phyloP scores from a whole-genome alignment of 2,888 invertebrate species.

The Tetanocera ferruginea region DNA sequence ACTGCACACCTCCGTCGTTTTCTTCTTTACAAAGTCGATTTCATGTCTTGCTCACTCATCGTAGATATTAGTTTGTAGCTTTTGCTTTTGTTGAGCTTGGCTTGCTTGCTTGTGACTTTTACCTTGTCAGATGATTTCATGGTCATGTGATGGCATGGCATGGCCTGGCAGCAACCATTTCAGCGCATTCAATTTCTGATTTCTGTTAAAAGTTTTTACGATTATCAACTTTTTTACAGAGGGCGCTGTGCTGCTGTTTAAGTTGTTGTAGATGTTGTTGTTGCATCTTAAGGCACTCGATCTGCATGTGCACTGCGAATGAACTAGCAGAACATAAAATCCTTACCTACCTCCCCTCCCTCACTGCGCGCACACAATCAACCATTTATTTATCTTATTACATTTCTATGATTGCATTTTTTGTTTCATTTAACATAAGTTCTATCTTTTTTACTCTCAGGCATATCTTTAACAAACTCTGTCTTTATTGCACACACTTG shows the following conservation, averaged over 20 bases:
- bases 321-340: neutral
- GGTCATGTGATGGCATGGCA: constrained; percentile 14
- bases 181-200: constrained; percentile 22
- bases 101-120: neutral
- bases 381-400: neutral
- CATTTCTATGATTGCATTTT: constrained; percentile 19
- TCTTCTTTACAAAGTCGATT: neutral
- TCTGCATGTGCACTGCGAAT: no score
- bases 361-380: neutral
- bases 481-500: neutral
- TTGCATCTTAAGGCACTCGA: no score
- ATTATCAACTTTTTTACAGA: constrained; percentile 1
- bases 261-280: no score
- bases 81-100: neutral
- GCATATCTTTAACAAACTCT: neutral
- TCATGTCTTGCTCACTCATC: neutral
- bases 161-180: neutral
- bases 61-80: neutral
- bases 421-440: neutral
- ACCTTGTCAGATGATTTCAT: constrained; percentile 21
- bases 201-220: constrained; percentile 1
- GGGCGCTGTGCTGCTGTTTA: no score
- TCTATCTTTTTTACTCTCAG: neutral
- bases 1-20: neutral
- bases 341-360: neutral